Evolutionary conservation across 2,113 vertebrate genomes (phyloP).

Genomic region (Embiotoca jacksoni): DNA sequence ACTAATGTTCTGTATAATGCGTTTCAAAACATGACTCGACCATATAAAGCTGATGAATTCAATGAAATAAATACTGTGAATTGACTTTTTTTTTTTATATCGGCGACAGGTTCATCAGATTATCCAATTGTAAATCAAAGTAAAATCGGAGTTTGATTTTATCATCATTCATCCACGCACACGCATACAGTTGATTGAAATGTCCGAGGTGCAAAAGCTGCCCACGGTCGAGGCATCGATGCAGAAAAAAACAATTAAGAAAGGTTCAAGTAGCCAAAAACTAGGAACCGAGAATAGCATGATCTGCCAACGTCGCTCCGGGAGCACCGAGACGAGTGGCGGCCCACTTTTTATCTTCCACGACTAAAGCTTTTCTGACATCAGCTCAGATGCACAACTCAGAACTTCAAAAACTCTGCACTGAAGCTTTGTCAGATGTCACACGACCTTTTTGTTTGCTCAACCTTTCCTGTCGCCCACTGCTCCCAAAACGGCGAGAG

Average conservation of each 20-base stretch:
- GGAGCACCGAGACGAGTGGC: not conserved
- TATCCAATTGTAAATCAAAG: too few relatives aligned
- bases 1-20: too few relatives aligned
- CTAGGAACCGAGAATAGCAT: too few relatives aligned
- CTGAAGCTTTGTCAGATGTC: conserved; percentile 38
- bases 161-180: too few relatives aligned
- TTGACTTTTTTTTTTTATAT: not conserved
- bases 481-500: not conserved
- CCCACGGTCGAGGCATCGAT: too few relatives aligned
- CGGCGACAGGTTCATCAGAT: too few relatives aligned
- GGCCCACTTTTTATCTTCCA: not conserved
- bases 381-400: conserved; percentile 18
- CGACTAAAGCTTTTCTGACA: conserved; percentile 11
- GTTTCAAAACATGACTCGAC: not conserved
- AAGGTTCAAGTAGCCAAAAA: not conserved
- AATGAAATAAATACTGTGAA: not conserved
- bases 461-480: conserved; percentile 46
- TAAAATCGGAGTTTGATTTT: too few relatives aligned
- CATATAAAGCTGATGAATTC: not conserved
- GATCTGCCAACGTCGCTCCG: not conserved
- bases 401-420: conserved; percentile 10
- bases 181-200: too few relatives aligned
- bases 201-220: too few relatives aligned
- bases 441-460: conserved; percentile 24
- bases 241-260: not conserved